phyloP scores from a whole-genome alignment of 2,888 invertebrate species.

The Oscheius sp. region DNA sequence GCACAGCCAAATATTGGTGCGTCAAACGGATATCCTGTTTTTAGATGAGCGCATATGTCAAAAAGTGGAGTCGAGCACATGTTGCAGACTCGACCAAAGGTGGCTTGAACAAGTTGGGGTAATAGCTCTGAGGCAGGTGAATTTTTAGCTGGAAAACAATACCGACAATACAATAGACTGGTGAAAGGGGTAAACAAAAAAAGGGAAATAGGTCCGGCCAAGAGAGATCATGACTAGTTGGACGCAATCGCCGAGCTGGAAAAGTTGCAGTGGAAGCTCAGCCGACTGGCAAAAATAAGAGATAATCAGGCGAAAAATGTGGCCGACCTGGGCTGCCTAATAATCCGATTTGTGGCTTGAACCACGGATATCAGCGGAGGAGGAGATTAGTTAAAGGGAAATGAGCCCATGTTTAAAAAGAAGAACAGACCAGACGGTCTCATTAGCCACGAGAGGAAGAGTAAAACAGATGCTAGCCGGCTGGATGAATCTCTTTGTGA shows the following conservation, averaged over 20 bases:
- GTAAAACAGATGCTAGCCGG: neutral
- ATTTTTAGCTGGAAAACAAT: neutral
- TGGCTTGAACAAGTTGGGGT: too few species aligned
- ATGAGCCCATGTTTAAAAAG: neutral
- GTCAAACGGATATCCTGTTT: conserved; percentile 11
- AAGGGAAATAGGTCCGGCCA: neutral
- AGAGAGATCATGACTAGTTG: neutral
- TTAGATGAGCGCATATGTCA: neutral
- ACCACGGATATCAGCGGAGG: conserved; percentile 2
- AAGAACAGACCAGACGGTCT: neutral
- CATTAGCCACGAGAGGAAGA: neutral
- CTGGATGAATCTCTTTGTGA: conserved; percentile 15
- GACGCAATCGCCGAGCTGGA: conserved; percentile 13
- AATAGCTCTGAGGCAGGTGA: neutral
- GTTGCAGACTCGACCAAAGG: too few species aligned
- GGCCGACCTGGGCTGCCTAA: neutral
- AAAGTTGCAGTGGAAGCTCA: conserved; percentile 12
- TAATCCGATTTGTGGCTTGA: neutral
- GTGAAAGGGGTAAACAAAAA: neutral
- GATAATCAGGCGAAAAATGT: conserved; percentile 35
- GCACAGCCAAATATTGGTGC: neutral
- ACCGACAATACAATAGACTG: neutral
- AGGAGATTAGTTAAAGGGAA: neutral
- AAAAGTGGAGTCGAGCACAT: too few species aligned
- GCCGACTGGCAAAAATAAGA: conserved; percentile 27